Evolutionary conservation across 2,888 invertebrate species (phyloP), one percentile per base, ranked within the genome.

Genomic region (Portevinia maculata): DNA sequence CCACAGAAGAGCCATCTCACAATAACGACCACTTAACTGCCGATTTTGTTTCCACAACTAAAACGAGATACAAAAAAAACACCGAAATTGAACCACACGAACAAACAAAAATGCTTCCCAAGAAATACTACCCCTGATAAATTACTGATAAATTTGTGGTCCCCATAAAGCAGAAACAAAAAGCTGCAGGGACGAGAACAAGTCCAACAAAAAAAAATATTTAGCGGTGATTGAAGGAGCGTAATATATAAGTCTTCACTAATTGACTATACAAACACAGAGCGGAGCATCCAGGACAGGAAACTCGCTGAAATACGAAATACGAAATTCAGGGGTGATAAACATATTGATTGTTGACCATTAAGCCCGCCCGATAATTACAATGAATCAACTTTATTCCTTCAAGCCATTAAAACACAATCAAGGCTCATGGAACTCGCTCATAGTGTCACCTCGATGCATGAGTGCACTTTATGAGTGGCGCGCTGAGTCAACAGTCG

Each of bases 51-150:
- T 76, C 81, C 71, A 83, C 76, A 71, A 73, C 78, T 62, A 71
- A 78, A 71, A 64, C 65, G 59, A 71, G 60, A 50, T 37, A 7
- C 11, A 37, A 65, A 52, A 48, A 32, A 52, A 55, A 28, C 34
- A 28, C 39, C 15, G 50, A 30, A 13, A 59, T 17, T 11, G n/a
- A 62, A 69, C 32, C 60, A 74, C 41, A 52, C 57, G 17, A 46
- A 48, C 32, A 44, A 37, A 60, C 69, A 69, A 64, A 71, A 78
- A 57, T 73, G 32, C 71, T 67, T 73, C 60, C 78, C 78, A 67
- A 83, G 71, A 83, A 78, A 83, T 83, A 83, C 83, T 78, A 83
- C 83, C 83, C 78, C 60, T 60, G 83, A 83, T 83, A 78, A 83
- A 78, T 83, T 78, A 78, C 83, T 83, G 83, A 83, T 83, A 83